These are phyloP conservation scores for Pardosa pseudoannulata DNA, from an alignment of 2,888 invertebrate species.

Conservation along the genomic window DNA sequence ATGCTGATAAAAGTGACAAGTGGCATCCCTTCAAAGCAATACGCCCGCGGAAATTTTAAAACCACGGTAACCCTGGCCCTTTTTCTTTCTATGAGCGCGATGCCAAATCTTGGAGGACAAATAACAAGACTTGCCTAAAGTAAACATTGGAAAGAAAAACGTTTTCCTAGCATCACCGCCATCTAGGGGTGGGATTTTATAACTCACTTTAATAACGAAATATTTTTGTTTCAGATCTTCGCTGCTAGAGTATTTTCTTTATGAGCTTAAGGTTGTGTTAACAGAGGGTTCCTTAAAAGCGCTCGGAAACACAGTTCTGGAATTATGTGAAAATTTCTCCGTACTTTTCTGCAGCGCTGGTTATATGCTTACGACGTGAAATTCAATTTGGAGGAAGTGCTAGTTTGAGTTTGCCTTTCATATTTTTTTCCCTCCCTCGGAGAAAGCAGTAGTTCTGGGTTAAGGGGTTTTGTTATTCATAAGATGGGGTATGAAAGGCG, in stretches of 20 bases:
- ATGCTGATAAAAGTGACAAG: background rate
- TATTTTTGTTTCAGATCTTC: constrained; percentile 31
- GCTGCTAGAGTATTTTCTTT: constrained; percentile 23
- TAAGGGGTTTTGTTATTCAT: constrained; percentile 9
- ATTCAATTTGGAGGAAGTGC: constrained; percentile 15
- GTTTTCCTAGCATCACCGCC: constrained; percentile 58
- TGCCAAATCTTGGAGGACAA: constrained; percentile 65
- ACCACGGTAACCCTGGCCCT: constrained; percentile 23
- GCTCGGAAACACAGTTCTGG: background rate
- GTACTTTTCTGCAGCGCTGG: background rate
- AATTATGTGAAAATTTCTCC: constrained; percentile 11
- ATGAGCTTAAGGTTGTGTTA: constrained; percentile 33
- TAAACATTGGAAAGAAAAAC: constrained; percentile 59
- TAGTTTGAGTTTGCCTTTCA: constrained; percentile 10
- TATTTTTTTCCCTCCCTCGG: too few species aligned
- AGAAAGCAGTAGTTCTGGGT: background rate
- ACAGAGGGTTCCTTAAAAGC: constrained; percentile 23
- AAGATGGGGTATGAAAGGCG: background rate
- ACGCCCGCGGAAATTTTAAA: constrained; percentile 41
- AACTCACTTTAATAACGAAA: constrained; percentile 41
- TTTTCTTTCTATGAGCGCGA: constrained; percentile 31
- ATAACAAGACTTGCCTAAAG: constrained; percentile 60
- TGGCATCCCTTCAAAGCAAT: background rate
- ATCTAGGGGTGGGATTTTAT: constrained; percentile 50
- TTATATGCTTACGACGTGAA: constrained; percentile 3